Percentiles rank a stretch among this genome's conserved stretches.
Evolutionary conservation across 1,140 invertebrate species (phyloP).

Genomic region (Goniozus legneri): DNA sequence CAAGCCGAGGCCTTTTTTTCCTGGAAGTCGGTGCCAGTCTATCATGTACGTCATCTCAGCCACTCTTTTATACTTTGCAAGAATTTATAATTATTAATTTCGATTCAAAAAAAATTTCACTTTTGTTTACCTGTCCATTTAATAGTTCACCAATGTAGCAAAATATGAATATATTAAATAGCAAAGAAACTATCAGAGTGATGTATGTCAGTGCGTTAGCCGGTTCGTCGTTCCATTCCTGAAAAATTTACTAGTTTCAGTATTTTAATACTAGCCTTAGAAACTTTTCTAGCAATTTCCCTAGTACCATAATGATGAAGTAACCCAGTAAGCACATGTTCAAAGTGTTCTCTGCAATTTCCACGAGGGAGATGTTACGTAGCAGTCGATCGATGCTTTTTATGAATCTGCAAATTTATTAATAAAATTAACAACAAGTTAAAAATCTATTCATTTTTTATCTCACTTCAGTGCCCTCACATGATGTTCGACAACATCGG

Average conservation of each 20-base stretch:
- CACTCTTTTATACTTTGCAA: conserved; percentile 16
- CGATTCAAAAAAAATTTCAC: too few species aligned
- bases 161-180: conserved; percentile 34
- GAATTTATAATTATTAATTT: neutral
- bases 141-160: conserved; percentile 35
- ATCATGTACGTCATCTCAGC: conserved; percentile 21
- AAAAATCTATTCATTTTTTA: neutral
- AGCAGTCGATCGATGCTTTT: conserved; percentile 7
- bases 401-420: conserved; percentile 25
- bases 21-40: conserved; percentile 24
- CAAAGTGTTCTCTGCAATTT: conserved; percentile 13
- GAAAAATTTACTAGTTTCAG: neutral
- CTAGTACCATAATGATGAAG: conserved; percentile 20
- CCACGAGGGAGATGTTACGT: conserved; percentile 13
- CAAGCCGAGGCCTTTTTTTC: conserved; percentile 15
- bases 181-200: conserved; percentile 27
- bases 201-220: conserved; percentile 22
- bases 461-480: conserved; percentile 15
- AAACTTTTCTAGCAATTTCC: neutral
- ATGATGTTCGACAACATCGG: conserved; percentile 11
- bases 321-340: conserved; percentile 23
- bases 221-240: conserved; percentile 28
- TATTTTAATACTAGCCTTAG: neutral
- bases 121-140: conserved; percentile 25
- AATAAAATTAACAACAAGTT: conserved; percentile 30